phyloP scores from a whole-genome alignment of 2,113 vertebrate species.

The Odocoileus hemionus region DNA sequence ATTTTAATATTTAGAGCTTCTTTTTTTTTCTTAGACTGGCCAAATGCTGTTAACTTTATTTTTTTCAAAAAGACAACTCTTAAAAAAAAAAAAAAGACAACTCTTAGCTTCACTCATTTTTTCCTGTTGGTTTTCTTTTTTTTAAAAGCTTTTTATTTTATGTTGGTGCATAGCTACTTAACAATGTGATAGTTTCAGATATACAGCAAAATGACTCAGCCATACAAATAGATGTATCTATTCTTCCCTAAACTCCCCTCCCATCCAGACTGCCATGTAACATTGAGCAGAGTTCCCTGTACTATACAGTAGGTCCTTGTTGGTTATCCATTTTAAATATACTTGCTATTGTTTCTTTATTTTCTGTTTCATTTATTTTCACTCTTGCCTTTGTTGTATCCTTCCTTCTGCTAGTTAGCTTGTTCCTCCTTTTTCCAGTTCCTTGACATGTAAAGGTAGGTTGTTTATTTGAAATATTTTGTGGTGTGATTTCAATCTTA shows the following conservation, averaged over 20 bases:
- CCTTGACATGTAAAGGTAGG: neutral
- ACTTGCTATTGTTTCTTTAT: neutral
- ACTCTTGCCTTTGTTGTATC: neutral
- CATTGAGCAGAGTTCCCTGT: neutral
- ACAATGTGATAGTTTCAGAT: neutral
- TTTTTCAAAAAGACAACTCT: neutral
- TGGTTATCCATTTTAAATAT: neutral
- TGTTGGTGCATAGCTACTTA: neutral
- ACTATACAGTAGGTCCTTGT: neutral
- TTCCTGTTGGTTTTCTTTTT: neutral
- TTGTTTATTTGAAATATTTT: neutral
- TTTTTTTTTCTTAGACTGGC: neutral
- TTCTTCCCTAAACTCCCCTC: neutral
- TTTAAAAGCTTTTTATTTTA: neutral
- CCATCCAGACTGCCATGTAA: neutral
- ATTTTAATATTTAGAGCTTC: neutral
- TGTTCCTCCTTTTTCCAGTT: neutral
- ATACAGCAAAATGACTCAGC: neutral
- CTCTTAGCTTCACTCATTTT: neutral
- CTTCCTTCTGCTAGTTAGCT: neutral
- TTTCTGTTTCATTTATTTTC: neutral
- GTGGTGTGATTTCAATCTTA: neutral
- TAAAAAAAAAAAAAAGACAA: neutral
- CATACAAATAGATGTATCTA: neutral
- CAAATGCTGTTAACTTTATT: neutral